Evolutionary conservation across 2,797 vertebrate genomes (phyloP).

Genomic region (Vipera latastei): DNA sequence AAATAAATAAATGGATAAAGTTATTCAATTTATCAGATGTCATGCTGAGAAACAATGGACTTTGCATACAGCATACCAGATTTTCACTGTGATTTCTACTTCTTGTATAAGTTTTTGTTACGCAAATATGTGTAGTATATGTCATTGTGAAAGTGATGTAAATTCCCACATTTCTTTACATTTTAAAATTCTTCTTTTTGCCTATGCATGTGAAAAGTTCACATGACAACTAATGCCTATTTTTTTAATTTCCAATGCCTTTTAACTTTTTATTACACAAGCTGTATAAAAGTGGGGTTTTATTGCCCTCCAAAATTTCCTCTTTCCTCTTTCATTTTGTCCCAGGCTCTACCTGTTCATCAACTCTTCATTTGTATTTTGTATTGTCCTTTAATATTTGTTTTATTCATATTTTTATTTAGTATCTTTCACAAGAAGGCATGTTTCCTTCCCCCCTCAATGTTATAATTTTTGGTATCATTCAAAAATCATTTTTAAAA

Average conservation of each 20-base stretch:
- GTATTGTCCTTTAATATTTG: not conserved
- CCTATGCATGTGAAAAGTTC: not conserved
- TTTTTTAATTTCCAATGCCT: not conserved
- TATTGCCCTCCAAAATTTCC: not conserved
- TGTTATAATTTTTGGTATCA: not conserved
- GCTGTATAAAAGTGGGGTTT: not conserved
- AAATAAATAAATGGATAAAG: slow-evolving; percentile 57
- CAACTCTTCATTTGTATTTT: not conserved
- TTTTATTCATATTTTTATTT: not conserved
- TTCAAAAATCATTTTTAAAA: not conserved
- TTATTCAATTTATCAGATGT: not conserved
- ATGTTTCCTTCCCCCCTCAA: not conserved
- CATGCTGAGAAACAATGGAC: not conserved
- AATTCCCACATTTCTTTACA: not conserved
- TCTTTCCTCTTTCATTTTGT: slow-evolving; percentile 2
- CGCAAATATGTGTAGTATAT: not conserved
- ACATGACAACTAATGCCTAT: not conserved
- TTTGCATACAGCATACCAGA: not conserved
- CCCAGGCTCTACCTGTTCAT: not conserved
- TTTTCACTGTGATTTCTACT: not conserved
- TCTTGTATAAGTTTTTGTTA: not conserved
- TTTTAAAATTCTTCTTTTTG: not conserved
- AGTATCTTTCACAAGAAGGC: not conserved
- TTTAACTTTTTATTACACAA: not conserved
- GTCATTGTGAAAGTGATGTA: not conserved